Evolutionary conservation across 2,113 vertebrate species (phyloP).

Genomic region (Grammatotria lemairii): DNA sequence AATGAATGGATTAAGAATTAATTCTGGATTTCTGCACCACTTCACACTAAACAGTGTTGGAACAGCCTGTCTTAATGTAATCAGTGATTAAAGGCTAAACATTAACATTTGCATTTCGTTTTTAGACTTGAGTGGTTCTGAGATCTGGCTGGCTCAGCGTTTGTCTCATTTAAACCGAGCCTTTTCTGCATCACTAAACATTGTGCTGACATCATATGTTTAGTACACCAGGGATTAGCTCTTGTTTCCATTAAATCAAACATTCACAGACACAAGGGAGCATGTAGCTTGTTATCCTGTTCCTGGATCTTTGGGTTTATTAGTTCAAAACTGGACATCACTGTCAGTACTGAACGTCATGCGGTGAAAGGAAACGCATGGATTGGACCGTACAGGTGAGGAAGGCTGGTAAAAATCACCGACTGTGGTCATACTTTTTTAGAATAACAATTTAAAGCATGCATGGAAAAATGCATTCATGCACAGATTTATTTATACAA

Average conservation of each 20-base stretch:
- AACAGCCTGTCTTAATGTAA: background rate
- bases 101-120: background rate
- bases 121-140: background rate
- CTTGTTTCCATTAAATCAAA: background rate
- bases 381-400: background rate
- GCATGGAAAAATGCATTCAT: background rate
- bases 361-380: fast-evolving
- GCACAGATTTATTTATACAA: background rate
- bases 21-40: background rate
- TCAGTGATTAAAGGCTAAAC: background rate
- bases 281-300: background rate
- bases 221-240: background rate
- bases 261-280: background rate
- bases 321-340: background rate
- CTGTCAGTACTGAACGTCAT: background rate
- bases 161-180: fast-evolving
- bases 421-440: fast-evolving
- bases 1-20: background rate
- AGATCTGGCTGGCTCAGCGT: background rate
- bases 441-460: background rate
- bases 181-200: background rate
- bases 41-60: background rate
- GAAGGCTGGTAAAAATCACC: fast-evolving
- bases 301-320: background rate
- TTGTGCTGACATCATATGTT: background rate